Evolutionary conservation across 2,888 invertebrate species (phyloP).

Genomic region (Caenorhabditis afra): DNA sequence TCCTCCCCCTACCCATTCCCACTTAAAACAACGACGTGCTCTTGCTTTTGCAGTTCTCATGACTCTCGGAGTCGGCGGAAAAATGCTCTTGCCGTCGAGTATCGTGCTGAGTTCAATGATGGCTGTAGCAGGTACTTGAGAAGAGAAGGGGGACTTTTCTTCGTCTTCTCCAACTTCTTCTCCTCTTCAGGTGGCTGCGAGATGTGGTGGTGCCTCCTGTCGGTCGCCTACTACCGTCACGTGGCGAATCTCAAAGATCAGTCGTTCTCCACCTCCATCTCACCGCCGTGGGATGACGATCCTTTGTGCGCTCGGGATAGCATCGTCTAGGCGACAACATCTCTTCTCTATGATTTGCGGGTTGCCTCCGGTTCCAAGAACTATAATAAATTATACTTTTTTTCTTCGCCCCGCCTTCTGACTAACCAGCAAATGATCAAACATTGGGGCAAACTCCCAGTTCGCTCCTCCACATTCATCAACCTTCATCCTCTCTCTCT

Average conservation of each 20-base stretch:
- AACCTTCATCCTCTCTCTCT: background rate
- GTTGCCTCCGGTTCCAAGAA: no score
- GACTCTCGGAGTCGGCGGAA: constrained; percentile 54
- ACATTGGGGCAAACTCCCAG: background rate
- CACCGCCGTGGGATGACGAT: constrained; percentile 35
- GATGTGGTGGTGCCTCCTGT: constrained; percentile 68
- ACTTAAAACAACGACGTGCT: background rate
- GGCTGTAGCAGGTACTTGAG: constrained; percentile 57
- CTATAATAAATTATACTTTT: no score
- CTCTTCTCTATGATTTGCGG: background rate
- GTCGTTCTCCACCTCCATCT: constrained; percentile 45
- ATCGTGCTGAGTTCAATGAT: constrained; percentile 67
- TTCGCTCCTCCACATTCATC: background rate
- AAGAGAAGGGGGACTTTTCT: background rate
- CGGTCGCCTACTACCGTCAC: constrained; percentile 61
- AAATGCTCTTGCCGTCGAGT: constrained; percentile 66
- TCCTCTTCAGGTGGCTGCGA: constrained; percentile 59
- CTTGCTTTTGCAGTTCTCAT: constrained; percentile 51
- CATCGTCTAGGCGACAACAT: constrained; percentile 15
- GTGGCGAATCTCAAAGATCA: constrained; percentile 11
- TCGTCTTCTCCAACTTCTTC: background rate
- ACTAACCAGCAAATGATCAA: no score
- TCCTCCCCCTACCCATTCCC: background rate
- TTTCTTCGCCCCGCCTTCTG: no score
- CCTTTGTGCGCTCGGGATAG: constrained; percentile 36